A percentile compares a stretch with the other conserved stretches of the same genome.
These are phyloP conservation scores for Anastrepha ludens DNA, from an alignment of 1,140 invertebrate species.

Conservation along the genomic window DNA sequence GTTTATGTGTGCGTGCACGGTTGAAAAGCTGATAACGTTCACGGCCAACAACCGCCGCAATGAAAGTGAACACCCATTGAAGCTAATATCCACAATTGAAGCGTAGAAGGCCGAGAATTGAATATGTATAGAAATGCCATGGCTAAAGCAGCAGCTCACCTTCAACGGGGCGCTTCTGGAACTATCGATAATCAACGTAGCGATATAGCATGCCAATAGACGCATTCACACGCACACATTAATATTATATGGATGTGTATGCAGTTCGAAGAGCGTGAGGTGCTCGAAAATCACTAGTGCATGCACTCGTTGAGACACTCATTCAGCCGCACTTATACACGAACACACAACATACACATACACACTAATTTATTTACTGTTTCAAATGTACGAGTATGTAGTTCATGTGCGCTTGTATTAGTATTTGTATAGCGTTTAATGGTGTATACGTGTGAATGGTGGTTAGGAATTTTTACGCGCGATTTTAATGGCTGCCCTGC, in stretches of 20 bases:
- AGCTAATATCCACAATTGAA: conserved; percentile 49
- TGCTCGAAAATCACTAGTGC: conserved; percentile 22
- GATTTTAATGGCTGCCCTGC: background rate
- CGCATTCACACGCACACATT: background rate
- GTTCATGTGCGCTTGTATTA: background rate
- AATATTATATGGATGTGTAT: background rate
- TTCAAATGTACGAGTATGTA: background rate
- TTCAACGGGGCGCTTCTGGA: background rate
- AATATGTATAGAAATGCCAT: background rate
- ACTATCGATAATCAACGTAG: background rate
- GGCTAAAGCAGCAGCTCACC: background rate
- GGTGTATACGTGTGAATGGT: conserved; percentile 27
- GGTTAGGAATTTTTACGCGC: background rate
- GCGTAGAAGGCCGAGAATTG: conserved; percentile 23
- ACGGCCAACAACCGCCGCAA: conserved; percentile 15
- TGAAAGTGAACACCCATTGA: conserved; percentile 1
- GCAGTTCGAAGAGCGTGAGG: background rate
- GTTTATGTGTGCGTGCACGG: background rate
- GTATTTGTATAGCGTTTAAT: conserved; percentile 11
- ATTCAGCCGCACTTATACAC: background rate
- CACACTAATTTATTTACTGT: background rate
- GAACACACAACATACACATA: background rate
- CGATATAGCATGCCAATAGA: conserved; percentile 3
- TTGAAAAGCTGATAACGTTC: conserved; percentile 20
- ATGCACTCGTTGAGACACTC: background rate